Evolutionary conservation across 1,140 invertebrate genomes (phyloP).

Genomic region (Tachypleus tridentatus): DNA sequence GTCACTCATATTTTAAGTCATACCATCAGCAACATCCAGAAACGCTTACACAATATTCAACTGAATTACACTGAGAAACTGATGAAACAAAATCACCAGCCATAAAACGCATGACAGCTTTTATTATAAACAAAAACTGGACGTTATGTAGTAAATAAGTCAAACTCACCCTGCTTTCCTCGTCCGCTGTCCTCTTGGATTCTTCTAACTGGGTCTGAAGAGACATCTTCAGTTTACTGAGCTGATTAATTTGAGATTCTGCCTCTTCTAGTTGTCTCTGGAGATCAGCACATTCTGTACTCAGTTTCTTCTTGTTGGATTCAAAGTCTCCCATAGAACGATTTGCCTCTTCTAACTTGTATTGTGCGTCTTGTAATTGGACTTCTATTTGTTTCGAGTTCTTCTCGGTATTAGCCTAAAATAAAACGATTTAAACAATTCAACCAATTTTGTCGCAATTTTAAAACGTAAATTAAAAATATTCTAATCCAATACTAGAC

Average conservation of each 20-base stretch:
- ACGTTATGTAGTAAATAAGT: neutral
- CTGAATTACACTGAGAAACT: too few species aligned
- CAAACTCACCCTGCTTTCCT: slow-evolving; percentile 61
- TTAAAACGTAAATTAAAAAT: too few species aligned
- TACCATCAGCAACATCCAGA: too few species aligned
- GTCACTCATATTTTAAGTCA: too few species aligned
- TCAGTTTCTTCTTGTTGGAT: slow-evolving; percentile 89
- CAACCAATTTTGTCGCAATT: too few species aligned
- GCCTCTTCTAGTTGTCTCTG: slow-evolving; percentile 90
- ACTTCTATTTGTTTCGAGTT: slow-evolving; percentile 90
- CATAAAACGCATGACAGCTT: slow-evolving; percentile 1
- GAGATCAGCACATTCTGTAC: slow-evolving; percentile 91
- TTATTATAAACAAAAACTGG: neutral
- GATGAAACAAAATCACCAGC: neutral
- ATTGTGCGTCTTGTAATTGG: slow-evolving; percentile 85
- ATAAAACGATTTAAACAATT: neutral
- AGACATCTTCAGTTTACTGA: slow-evolving; percentile 93
- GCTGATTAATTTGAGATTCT: slow-evolving; percentile 87
- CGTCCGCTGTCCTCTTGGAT: slow-evolving; percentile 91
- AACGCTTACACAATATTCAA: neutral
- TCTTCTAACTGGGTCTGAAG: slow-evolving; percentile 91
- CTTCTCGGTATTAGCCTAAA: slow-evolving; percentile 87
- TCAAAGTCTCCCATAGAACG: slow-evolving; percentile 90
- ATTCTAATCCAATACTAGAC: too few species aligned
- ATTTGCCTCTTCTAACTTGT: slow-evolving; percentile 90